Base-by-base conservation (phyloP, 2,888 invertebrate species). In the Heliconius hortense region DNA sequence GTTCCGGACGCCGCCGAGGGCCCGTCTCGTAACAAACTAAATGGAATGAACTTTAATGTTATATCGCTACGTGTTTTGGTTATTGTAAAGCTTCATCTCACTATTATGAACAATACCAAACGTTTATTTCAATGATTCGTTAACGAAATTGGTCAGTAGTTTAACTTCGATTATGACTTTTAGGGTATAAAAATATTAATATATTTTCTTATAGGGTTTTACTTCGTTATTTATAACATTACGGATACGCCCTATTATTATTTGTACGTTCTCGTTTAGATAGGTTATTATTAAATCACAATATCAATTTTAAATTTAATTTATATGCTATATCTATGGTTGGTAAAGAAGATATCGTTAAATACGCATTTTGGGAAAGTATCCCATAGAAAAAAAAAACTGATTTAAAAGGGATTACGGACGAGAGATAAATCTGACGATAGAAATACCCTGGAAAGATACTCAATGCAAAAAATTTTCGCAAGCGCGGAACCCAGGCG, bases 181-280 rank as follows among this genome's bases (percentile, higher is more conserved):
- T 85, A 86, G 88, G 89, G 90, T 93, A 93, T 87, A 93, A 93
- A 93, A 93, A 93, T 93, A 93, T 87, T 84, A 86, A 84, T 84
- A 86, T 84, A 84, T 85, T 83, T n/a, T 85, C 84, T 88, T 86
- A 87, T 82, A 83, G 82, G 82, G 83, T 82, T 87, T 84, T 86
- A 80, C 78, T 75, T 86, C 79, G 80, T 86, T 87, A 86, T 84
- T 82, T 81, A 84, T 87, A 87, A 85, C 87, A 88, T 89, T 85
- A 85, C 85, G 88, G 89, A 82, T 90, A 89, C 81, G 85, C 84
- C 88, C 88, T 88, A 90, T 87, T 87, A 90, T 86, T 85, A 88
- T 93, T 93, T 93, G 93, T 93, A 93, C 93, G 90, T 91, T 90
- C 87, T 88, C 89, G 86, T 86, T 88, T 89, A 87, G 84, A 82